Conservation (phyloP, 1,140 invertebrate genomes). For the Rhopalosiphum maidis region DNA sequence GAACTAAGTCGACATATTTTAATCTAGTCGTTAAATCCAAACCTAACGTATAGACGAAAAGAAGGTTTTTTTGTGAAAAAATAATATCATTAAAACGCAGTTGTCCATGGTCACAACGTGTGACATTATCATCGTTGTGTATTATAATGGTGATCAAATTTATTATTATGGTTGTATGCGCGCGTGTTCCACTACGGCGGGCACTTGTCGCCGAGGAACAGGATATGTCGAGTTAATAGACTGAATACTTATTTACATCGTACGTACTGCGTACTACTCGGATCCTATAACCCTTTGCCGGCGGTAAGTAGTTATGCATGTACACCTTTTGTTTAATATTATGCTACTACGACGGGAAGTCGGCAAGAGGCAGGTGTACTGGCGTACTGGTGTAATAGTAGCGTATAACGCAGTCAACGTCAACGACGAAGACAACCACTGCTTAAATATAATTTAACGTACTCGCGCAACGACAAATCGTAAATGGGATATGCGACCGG, state of each 20-base stretch:
- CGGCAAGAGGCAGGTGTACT: constrained; percentile 34
- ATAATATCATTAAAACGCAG: neutral
- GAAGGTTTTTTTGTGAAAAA: neutral
- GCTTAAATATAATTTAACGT: neutral
- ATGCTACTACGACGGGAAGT: constrained; percentile 40
- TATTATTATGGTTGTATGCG: neutral
- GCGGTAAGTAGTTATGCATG: neutral
- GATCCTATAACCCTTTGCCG: constrained; percentile 16
- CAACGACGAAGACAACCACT: neutral
- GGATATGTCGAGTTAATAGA: constrained; percentile 22
- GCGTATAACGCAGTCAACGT: neutral
- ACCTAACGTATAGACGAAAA: neutral
- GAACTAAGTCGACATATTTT: neutral
- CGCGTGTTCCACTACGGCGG: constrained; percentile 37
- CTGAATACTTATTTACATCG: neutral
- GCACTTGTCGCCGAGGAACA: constrained; percentile 5
- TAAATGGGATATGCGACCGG: neutral
- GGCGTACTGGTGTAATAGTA: neutral
- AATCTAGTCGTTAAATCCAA: neutral
- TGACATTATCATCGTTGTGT: neutral
- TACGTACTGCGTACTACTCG: neutral
- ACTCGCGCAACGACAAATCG: neutral
- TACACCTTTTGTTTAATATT: neutral
- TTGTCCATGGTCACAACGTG: constrained; percentile 5
- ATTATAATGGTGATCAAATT: neutral